Base-by-base conservation (phyloP, 1,140 invertebrate species). In the Epicauta chinensis region DNA sequence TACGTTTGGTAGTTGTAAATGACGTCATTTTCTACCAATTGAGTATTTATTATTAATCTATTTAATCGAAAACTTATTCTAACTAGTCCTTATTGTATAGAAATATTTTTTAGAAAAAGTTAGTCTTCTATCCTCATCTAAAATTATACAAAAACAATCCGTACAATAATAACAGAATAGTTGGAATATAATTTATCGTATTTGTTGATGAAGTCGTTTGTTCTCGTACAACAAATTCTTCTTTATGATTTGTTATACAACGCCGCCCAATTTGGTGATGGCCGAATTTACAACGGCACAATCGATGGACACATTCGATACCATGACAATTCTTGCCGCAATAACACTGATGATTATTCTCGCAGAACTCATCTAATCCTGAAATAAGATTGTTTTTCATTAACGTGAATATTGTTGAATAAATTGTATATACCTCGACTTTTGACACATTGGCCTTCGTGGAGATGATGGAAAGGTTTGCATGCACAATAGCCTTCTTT, bases 311-410 rank as follows among this genome's bases (percentile, higher is more conserved):
- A 45, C 62, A 64, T 4, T 55, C 58, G 45, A 64, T 64, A 2
- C 55, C 56, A 6, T 57, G 35, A 45, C 62, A 64, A 52, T 60
- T 58, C 5, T 42, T 51, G 13, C 62, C 62, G 44, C 62, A 64
- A 32, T 64, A 64, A 37, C 62, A 64, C 32, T 64, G 62, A 32
- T 60, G 55, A 38, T 64, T 58, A 35, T 55, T 46, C 35, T 62
- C 60, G 16, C 62, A 64, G 7, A 51, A 14, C 2, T 64, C 60
- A 36, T 64, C 58, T 34, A 64, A 50, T 49, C 60, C 62, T 63
- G 29, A 2, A 57, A 59, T 51, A 32, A 37, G 29, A 40, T 30
- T 23, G 34, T 42, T 17, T 15, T 23, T 2, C 15, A 31, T 49
- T 40, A 2, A 31, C 3, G 5, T 35, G 23, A 17, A 39, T 36